Evolutionary conservation across 1,140 invertebrate species (phyloP), one percentile per base, ranked within the genome.

Genomic region (Penaeus vannamei): DNA sequence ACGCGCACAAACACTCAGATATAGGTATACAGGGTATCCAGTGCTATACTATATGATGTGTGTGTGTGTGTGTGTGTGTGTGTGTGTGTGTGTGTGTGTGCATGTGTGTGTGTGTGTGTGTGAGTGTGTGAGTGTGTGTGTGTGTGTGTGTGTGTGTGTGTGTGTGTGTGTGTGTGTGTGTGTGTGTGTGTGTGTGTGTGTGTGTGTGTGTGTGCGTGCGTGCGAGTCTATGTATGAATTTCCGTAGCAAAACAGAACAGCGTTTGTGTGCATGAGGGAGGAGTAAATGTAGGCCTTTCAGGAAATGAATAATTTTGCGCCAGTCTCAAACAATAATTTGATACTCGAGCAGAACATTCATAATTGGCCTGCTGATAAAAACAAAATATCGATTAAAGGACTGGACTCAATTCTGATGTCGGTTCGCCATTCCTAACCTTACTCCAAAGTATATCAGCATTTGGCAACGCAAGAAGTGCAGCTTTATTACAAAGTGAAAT

Each of bases 11-110:
- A 64, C 62, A 64, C 62, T 64, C 62, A 64, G 62, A 64, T n/a
- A 64, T n/a, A 64, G 17, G 17, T 64, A 64, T 19, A n/a, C 17
- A 64, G n/a, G n/a, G n/a, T 19, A 64, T n/a, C n/a, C n/a, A n/a
- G n/a, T 64, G n/a, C 62, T 64, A n/a, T 19, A 64, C 17, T 17
- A 64, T 64, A 64, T n/a, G n/a, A 7, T 66, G 64, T 66, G 64
- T 66, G 64, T 66, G 64, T 66, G 64, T 66, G 7, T 66, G 64
- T 66, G 64, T 66, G 64, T 66, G 64, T 66, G 64, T 66, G 64
- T 66, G 64, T 66, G 64, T 66, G 64, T 66, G 7, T 66, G 64
- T 66, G 64, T 66, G 64, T 66, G 64, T 66, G 64, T 66, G 64
- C 7, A 7, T 66, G 7, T 66, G 64, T 66, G 64, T 66, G 22